Percentiles rank a stretch among this genome's conserved stretches.
phyloP scores from a whole-genome alignment of 2,797 vertebrate genomes.

The Botia kubotai region DNA sequence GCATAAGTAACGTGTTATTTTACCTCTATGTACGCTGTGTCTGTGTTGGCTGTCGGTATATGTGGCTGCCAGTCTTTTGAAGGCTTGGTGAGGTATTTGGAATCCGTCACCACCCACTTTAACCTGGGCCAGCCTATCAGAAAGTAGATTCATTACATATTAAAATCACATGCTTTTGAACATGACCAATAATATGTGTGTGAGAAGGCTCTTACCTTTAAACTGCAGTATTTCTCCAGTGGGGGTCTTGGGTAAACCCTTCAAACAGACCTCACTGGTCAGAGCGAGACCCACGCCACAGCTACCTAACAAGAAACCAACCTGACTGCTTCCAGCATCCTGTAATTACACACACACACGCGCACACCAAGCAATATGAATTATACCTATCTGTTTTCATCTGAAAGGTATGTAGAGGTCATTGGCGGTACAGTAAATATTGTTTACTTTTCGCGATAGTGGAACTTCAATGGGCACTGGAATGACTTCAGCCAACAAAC shows the following conservation, averaged over 20 bases:
- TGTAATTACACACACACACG: slow-evolving; percentile 61
- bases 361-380: not conserved
- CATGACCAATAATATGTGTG: not conserved
- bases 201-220: slow-evolving; percentile 82
- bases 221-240: slow-evolving; percentile 96
- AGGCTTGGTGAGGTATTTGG: slow-evolving; percentile 97
- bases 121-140: slow-evolving; percentile 92
- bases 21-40: slow-evolving; percentile 96
- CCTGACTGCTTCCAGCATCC: slow-evolving; percentile 97
- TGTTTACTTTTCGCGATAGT: slow-evolving; percentile 92
- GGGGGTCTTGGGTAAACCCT: slow-evolving; percentile 96
- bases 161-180: not conserved
- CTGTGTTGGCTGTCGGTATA: slow-evolving; percentile 92
- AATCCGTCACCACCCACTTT: slow-evolving; percentile 98
- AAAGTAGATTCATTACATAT: slow-evolving; percentile 2
- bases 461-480: slow-evolving; percentile 98
- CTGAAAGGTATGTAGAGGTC: not conserved
- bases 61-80: slow-evolving; percentile 99
- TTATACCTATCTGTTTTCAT: not conserved
- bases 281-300: slow-evolving; percentile 93
- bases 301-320: slow-evolving; percentile 95
- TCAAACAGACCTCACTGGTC: slow-evolving; percentile 96
- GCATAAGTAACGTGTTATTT: slow-evolving; percentile 25
- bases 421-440: not conserved
- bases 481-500: slow-evolving; percentile 96